Evolutionary conservation across 2,888 invertebrate genomes (phyloP), one percentile per base, ranked within the genome.

Genomic region (Pachliopta kotzebuea): DNA sequence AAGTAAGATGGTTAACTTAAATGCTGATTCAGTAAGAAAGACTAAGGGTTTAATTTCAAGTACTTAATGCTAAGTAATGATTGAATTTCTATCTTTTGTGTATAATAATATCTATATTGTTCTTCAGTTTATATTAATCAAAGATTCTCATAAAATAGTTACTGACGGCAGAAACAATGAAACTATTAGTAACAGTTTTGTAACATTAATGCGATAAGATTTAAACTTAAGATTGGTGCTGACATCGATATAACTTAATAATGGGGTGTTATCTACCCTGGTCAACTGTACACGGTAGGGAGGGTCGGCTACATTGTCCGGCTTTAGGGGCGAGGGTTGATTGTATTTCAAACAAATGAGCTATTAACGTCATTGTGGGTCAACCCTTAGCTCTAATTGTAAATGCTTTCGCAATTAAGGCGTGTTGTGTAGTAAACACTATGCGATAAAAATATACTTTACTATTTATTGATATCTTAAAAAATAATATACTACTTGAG

Each of bases 311-410:
- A 14, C 45, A 61, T 62, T 66, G 65, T 66, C 65, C 65, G 49
- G 57, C 61, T 42, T 45, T 54, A 18, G 62, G 45, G 57, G 55
- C 54, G 29, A 52, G 53, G 61, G 57, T 54, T 54, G 54, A 59
- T 53, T 60, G 56, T 56, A 56, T 65, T 62, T 62, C 62, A 66
- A 66, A 66, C 65, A 66, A 66, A 62, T 62, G 55, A 26, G 17
- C 62, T 62, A 66, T 55, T 62, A 62, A 37, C 59, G 42, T 56
- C 65, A 66, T 62, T 66, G 65, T 56, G 8, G 55, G 55, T 62
- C 65, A 62, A 59, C 55, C 65, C 62, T 58, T 50, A 26, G 21
- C 23, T 31, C 54, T 65, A 66, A 66, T 66, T 62, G 50, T 62
- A 20, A 18, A 65, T 57, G 54, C 29, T 55, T 55, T 31, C 14